A percentile compares a stretch with the other conserved stretches of the same genome.
Evolutionary conservation across 2,113 vertebrate genomes (phyloP).

Genomic region (Psilopogon haemacephalus): DNA sequence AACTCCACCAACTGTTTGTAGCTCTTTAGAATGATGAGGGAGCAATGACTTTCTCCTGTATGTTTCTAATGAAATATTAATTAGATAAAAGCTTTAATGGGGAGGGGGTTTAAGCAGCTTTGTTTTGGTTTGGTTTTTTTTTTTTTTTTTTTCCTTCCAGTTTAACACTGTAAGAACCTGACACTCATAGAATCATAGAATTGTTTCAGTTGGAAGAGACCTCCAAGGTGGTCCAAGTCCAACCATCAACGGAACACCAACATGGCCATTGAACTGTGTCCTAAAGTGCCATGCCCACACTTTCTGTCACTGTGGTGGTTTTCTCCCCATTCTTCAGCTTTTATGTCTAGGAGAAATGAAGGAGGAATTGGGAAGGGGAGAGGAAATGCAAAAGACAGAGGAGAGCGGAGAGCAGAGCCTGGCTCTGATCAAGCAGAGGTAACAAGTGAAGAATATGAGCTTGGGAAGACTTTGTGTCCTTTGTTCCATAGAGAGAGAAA

Average conservation of each 20-base stretch:
- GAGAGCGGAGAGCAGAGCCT: not conserved
- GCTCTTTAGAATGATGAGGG: not conserved
- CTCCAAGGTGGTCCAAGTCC: no score
- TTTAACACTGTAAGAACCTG: not conserved
- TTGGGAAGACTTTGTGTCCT: not conserved
- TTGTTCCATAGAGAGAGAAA: not conserved
- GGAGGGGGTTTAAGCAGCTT: not conserved
- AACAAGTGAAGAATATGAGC: not conserved
- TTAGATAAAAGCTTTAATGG: slow-evolving; percentile 46
- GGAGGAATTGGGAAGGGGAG: not conserved
- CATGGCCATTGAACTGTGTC: no score
- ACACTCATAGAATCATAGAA: no score
- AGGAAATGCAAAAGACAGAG: not conserved
- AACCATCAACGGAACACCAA: no score
- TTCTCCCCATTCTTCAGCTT: not conserved
- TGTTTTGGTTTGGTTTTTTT: not conserved
- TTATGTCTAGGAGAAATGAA: not conserved
- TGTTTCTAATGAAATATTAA: slow-evolving; percentile 53
- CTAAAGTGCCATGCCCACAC: not conserved
- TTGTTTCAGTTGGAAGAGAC: no score
- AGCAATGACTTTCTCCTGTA: not conserved
- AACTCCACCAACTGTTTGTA: not conserved
- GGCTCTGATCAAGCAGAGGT: not conserved
- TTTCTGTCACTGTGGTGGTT: not conserved
- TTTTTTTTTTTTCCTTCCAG: not conserved